Conservation (phyloP, 2,888 invertebrate species). For the Amiota minor region DNA sequence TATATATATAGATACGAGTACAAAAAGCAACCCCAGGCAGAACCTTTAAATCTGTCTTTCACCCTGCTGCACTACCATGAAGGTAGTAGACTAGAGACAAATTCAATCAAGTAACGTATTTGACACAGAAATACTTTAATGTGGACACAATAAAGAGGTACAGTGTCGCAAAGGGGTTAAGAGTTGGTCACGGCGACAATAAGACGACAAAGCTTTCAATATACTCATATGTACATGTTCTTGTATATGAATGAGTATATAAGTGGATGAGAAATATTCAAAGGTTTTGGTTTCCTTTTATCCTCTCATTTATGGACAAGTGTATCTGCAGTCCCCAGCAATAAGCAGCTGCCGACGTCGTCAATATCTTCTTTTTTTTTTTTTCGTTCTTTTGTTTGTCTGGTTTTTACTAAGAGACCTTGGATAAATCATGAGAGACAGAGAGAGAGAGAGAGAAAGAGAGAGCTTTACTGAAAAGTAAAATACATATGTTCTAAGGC, state of each 20-base stretch:
- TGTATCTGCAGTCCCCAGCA: conserved; percentile 44
- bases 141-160: conserved; percentile 4
- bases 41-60: too few species aligned
- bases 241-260: neutral
- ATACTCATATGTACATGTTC: neutral
- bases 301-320: conserved; percentile 53
- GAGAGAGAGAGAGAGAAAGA: neutral
- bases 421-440: too few species aligned
- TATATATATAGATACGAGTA: too few species aligned
- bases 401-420: too few species aligned
- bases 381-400: neutral
- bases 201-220: neutral
- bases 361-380: conserved; percentile 6
- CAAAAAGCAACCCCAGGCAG: too few species aligned
- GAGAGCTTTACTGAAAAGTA: conserved; percentile 32
- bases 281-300: neutral
- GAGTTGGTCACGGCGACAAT: conserved; percentile 30
- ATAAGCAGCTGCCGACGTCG: conserved; percentile 22
- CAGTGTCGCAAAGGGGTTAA: conserved; percentile 21
- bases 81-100: too few species aligned
- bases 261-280: neutral
- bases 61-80: too few species aligned
- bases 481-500: conserved; percentile 58
- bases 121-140: conserved; percentile 54
- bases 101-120: conserved; percentile 43